Evolutionary conservation across 2,888 invertebrate genomes (phyloP).

Genomic region (Thyatira batis): DNA sequence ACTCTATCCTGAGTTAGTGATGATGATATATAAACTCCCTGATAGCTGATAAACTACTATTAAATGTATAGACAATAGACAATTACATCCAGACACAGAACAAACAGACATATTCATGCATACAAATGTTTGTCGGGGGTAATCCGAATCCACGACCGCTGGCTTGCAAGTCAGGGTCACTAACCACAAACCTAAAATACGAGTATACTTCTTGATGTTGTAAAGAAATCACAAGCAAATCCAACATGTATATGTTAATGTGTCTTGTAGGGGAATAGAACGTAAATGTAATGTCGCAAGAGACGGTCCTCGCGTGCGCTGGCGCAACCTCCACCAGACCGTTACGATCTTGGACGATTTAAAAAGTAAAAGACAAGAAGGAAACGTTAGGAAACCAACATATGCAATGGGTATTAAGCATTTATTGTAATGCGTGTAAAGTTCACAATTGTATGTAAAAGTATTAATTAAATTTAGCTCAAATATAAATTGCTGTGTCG

Average conservation of each 20-base stretch:
- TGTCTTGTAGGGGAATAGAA: constrained; percentile 24
- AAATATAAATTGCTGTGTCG: too few species aligned
- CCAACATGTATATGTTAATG: constrained; percentile 9
- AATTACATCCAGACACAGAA: too few species aligned
- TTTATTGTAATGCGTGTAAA: neutral
- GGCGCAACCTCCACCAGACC: constrained; percentile 35
- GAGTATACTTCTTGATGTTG: too few species aligned
- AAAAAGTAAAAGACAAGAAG: constrained; percentile 11
- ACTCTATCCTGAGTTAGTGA: too few species aligned
- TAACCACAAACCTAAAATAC: neutral
- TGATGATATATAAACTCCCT: too few species aligned
- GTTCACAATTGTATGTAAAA: neutral
- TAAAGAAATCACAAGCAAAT: neutral
- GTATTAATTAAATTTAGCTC: too few species aligned
- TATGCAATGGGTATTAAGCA: neutral
- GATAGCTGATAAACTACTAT: too few species aligned
- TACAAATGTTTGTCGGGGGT: too few species aligned
- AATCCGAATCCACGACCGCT: too few species aligned
- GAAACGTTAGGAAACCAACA: neutral
- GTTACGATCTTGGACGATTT: constrained; percentile 36
- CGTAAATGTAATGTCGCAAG: constrained; percentile 32
- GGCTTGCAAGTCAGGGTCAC: too few species aligned
- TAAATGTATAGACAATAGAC: too few species aligned
- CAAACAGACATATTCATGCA: too few species aligned
- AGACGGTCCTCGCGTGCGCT: constrained; percentile 39